A percentile compares a stretch with the other conserved stretches of the same genome.
Evolutionary conservation across 2,797 vertebrate species (phyloP).

Genomic region (Jordanella pulchra): DNA sequence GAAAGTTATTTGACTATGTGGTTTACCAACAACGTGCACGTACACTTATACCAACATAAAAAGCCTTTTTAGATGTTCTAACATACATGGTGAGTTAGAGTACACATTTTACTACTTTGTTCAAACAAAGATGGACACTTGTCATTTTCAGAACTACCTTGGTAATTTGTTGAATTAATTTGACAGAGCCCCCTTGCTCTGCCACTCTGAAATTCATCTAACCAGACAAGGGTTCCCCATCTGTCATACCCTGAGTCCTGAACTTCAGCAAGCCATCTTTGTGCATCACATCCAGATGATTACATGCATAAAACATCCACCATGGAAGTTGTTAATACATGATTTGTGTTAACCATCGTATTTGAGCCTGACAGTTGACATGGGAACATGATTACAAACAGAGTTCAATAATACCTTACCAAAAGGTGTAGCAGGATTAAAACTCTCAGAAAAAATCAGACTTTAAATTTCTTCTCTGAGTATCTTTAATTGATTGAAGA

Average conservation of each 20-base stretch:
- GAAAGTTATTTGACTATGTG: background rate
- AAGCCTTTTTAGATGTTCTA: background rate
- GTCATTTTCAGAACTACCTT: background rate
- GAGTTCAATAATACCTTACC: too few relatives aligned
- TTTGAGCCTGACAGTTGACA: too few relatives aligned
- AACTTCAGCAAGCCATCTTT: too few relatives aligned
- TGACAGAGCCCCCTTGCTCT: background rate
- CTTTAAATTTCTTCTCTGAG: too few relatives aligned
- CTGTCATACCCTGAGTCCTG: background rate
- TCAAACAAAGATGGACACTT: background rate
- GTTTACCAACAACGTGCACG: background rate
- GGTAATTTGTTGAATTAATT: background rate
- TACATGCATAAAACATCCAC: too few relatives aligned
- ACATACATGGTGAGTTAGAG: background rate
- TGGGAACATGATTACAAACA: too few relatives aligned
- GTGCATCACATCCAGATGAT: too few relatives aligned
- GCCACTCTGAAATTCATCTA: background rate
- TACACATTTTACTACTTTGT: background rate
- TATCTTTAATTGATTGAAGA: too few relatives aligned
- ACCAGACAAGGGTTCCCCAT: background rate
- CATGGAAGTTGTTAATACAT: too few relatives aligned
- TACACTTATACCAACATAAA: background rate
- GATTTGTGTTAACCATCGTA: too few relatives aligned
- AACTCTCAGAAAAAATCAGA: too few relatives aligned
- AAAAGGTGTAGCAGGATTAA: too few relatives aligned